Conservation (phyloP, 2,888 invertebrate species). For the Halictus ligatus region DNA sequence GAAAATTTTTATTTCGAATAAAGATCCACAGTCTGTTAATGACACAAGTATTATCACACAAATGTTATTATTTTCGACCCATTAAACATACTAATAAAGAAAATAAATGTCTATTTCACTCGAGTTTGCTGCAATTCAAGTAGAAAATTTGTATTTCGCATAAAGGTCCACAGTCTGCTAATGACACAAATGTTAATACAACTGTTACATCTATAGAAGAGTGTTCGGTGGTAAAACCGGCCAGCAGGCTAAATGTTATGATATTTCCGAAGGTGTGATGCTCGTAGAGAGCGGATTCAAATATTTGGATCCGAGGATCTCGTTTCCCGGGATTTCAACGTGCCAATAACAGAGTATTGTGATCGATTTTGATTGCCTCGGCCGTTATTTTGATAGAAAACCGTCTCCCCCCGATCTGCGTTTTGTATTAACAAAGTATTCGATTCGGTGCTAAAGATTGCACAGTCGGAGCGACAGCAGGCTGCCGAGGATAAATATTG, state of each 20-base stretch:
- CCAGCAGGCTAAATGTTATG: neutral
- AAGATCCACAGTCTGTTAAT: too few species aligned
- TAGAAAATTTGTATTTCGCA: too few species aligned
- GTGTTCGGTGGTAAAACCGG: neutral
- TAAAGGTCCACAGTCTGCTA: too few species aligned
- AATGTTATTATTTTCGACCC: too few species aligned
- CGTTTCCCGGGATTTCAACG: neutral
- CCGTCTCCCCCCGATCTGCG: neutral
- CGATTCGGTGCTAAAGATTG: neutral
- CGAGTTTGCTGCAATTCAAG: too few species aligned
- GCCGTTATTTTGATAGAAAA: neutral
- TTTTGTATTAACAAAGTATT: neutral
- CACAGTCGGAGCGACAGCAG: neutral
- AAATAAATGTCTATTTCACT: too few species aligned
- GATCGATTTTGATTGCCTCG: neutral
- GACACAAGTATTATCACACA: too few species aligned
- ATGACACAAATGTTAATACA: too few species aligned
- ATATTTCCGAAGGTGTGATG: neutral
- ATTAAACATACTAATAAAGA: too few species aligned
- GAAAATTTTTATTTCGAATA: too few species aligned
- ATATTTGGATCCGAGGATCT: neutral
- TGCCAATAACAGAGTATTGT: neutral
- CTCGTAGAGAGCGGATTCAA: neutral
- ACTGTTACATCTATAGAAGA: too few species aligned
- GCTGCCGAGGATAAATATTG: neutral